Evolutionary conservation across 37 sponge, comb jelly and placozoan species (phyloP).

Genomic region (Halisarca cf. caerulea): DNA sequence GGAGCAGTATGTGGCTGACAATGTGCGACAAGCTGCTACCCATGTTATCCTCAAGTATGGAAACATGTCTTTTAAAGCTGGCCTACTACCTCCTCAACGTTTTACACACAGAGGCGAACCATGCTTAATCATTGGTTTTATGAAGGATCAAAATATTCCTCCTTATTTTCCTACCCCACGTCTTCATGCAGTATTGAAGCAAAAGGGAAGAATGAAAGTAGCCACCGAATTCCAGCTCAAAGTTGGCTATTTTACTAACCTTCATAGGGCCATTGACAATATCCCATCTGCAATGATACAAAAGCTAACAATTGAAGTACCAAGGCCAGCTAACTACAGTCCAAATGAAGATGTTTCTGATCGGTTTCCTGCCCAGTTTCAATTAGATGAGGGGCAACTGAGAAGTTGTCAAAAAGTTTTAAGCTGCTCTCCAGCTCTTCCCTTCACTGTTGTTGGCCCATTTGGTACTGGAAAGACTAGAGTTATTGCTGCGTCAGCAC

Average conservation of each 20-base stretch:
- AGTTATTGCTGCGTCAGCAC: slow-evolving; percentile 32
- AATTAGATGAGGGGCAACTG: slow-evolving; percentile 14
- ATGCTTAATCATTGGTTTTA: neutral
- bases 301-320: slow-evolving; percentile 26
- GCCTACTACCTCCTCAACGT: neutral
- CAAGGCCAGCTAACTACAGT: neutral
- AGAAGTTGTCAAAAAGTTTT: slow-evolving; percentile 2
- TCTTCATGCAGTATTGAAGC: neutral
- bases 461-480: slow-evolving; percentile 59
- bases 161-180: neutral
- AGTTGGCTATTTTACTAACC: slow-evolving; percentile 32
- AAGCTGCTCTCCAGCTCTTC: neutral
- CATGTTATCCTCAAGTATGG: neutral
- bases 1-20: neutral
- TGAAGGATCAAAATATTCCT: neutral
- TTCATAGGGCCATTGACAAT: slow-evolving; percentile 36
- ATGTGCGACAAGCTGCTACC: slow-evolving; percentile 7
- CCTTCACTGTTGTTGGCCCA: slow-evolving; percentile 30
- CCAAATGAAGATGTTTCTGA: neutral
- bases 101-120: neutral
- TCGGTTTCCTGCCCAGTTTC: neutral
- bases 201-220: neutral
- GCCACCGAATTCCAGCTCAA: slow-evolving; percentile 23
- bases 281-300: neutral
- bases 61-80: neutral